Base-by-base conservation (phyloP, 2,888 invertebrate genomes). In the Platycnemis pennipes region DNA sequence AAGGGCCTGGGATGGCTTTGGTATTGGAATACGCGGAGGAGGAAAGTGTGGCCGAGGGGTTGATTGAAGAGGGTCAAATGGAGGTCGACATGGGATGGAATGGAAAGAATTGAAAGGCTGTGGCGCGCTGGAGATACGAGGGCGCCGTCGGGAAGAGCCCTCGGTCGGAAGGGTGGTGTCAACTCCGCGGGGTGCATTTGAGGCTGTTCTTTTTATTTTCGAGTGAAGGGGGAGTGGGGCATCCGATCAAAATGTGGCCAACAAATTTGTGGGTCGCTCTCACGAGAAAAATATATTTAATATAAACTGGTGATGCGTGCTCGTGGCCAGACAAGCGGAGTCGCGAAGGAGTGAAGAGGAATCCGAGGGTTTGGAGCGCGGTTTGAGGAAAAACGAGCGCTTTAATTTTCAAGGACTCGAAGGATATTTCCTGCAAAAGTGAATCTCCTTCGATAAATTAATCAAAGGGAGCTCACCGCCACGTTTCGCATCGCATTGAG, bases 61-160 rank as follows among this genome's bases (percentile, higher is more conserved):
- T 91, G 91, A 91, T 91, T 91, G 91, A 91, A 63, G 91, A 45
- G 91, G 63, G 91, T 45, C 91, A 45, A 91, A 56, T 63, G 44
- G 91, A 91, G 91, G 91, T 91, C 91, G 63, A 53, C 53, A 49
- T n/a, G 16, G 88, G 89, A 63, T n/a, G 44, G 56, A 42, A 56
- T 89, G 53, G 53, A 37, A 63, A 63, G 63, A 91, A 91, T 56
- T 69, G 63, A 91, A 91, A 91, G 53, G 88, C 88, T 77, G 69
- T 69, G 8, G 91, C 46, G n/a, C 37, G 88, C 13, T 26, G 49
- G n/a, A 31, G 88, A 88, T 46, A 46, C 26, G 88, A 19, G 37
- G 19, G 49, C 2, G n/a, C 31, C 7, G 63, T 2, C 37, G 31
- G 37, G 37, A 16, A 13, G 37, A 11, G n/a, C n/a, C n/a, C n/a